A percentile compares a stretch with the other conserved stretches of the same genome.
Conservation (phyloP, 2,888 invertebrate genomes). For the Spatulosminthurus flaviceps region DNA sequence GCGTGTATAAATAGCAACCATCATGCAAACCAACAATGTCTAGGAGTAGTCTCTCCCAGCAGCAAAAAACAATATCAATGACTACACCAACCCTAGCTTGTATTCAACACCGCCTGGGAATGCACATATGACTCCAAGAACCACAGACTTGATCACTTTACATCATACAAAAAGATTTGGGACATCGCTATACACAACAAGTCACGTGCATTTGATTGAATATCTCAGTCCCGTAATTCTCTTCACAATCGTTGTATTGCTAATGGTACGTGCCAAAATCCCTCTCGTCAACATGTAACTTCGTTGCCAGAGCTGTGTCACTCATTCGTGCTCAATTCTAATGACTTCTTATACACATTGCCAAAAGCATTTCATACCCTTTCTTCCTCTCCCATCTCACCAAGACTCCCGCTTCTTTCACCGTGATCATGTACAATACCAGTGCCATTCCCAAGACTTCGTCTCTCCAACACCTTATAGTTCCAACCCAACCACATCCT, state of each 20-base stretch:
- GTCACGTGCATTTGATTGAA: neutral
- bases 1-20: too few species aligned
- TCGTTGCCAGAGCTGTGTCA: conserved; percentile 50
- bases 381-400: neutral
- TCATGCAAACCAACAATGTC: too few species aligned
- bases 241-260: neutral
- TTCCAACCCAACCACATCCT: conserved; percentile 2
- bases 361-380: conserved; percentile 34
- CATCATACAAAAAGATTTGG: too few species aligned
- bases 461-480: conserved; percentile 23
- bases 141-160: too few species aligned
- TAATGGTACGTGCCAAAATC: conserved; percentile 51
- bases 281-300: conserved; percentile 50
- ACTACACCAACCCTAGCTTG: too few species aligned
- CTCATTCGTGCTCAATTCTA: conserved; percentile 46
- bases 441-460: neutral
- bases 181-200: neutral
- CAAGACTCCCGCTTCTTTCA: conserved; percentile 24
- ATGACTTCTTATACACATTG: conserved; percentile 49
- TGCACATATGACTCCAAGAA: too few species aligned
- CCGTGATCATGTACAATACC: neutral
- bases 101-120: too few species aligned
- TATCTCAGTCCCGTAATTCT: conserved; percentile 1
- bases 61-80: too few species aligned
- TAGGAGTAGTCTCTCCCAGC: too few species aligned